phyloP scores from a whole-genome alignment of 2,797 vertebrate species.

The Microctenopoma stevenorrisi region DNA sequence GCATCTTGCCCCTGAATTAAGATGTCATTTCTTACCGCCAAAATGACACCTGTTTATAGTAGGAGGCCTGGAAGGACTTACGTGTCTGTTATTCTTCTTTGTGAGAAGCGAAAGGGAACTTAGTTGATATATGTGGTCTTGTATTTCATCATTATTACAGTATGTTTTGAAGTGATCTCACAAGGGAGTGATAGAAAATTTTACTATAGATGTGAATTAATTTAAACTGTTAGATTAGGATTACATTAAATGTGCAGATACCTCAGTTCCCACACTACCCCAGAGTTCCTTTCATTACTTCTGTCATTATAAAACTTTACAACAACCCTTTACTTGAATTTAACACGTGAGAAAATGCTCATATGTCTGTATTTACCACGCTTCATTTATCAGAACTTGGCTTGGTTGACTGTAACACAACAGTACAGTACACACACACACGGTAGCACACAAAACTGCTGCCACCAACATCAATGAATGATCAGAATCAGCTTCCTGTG shows the following conservation, averaged over 20 bases:
- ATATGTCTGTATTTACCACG: conserved; percentile 33
- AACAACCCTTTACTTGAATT: conserved; percentile 29
- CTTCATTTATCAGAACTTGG: conserved; percentile 47
- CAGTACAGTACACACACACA: conserved; percentile 19
- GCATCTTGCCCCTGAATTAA: conserved; percentile 78
- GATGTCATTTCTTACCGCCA: conserved; percentile 83
- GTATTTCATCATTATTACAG: conserved; percentile 52
- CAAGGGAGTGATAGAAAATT: conserved; percentile 49
- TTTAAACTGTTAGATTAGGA: conserved; percentile 61
- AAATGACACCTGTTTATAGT: conserved; percentile 86
- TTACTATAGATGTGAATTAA: conserved; percentile 60
- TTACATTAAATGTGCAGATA: conserved; percentile 43
- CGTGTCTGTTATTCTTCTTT: conserved; percentile 75
- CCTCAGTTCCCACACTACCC: conserved; percentile 43
- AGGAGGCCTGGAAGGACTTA: conserved; percentile 80
- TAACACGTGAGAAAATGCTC: conserved; percentile 38
- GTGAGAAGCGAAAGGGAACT: conserved; percentile 54
- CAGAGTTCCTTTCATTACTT: conserved; percentile 24
- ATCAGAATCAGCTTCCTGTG: conserved; percentile 65
- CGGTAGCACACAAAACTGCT: conserved; percentile 26
- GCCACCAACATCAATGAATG: conserved; percentile 49
- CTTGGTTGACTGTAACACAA: conserved; percentile 22
- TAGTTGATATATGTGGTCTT: conserved; percentile 53
- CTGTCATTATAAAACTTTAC: conserved; percentile 44
- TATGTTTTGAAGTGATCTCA: conserved; percentile 55